Base-by-base conservation (phyloP, 1,140 invertebrate species). In the Tribolium madens region DNA sequence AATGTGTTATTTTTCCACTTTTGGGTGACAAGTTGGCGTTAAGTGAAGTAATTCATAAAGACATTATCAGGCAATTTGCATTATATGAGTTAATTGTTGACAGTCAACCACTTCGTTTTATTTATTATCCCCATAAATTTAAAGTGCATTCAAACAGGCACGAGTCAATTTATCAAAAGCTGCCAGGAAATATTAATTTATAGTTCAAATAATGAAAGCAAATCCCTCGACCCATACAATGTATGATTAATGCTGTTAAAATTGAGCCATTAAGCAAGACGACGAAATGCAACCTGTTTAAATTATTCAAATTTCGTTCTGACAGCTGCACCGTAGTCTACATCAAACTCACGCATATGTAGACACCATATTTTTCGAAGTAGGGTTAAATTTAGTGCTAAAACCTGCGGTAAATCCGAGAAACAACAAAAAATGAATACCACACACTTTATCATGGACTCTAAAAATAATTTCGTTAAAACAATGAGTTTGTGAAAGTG, bases 11-110 rank as follows among this genome's bases (percentile, higher is more conserved):
- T 72, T 71, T 72, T 72, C 36, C 70, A 17, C 70, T 13, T 72
- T 72, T 26, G 46, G 50, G 12, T 72, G 15, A 31, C 6, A 47
- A 13, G 70, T 15, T 36, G 36, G 15, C 13, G 33, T 10, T 26
- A 13, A 33, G 57, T 64, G 17, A 57, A 21, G 18, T 57, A 18
- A 21, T 46, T 47, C 17, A 13, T 50, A 26, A 36, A 33, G 72
- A 46, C 52, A 64, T 75, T 75, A 75, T 75, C 73, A 46, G 73
- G 12, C 17, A 9, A 75, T 75, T 75, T 75, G 52, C 73, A 75
- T 75, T 75, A 75, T 75, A 75, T 75, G 73, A 75, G 73, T 60
- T 75, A 64, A 75, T 75, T 75, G 73, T 75, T 47, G 73, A 75
- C 52, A 64, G 57, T 7, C 12, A 9, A 57, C n/a, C 14, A 18